phyloP scores from a whole-genome alignment of 2,888 invertebrate species.

The Nomada hirtipes region DNA sequence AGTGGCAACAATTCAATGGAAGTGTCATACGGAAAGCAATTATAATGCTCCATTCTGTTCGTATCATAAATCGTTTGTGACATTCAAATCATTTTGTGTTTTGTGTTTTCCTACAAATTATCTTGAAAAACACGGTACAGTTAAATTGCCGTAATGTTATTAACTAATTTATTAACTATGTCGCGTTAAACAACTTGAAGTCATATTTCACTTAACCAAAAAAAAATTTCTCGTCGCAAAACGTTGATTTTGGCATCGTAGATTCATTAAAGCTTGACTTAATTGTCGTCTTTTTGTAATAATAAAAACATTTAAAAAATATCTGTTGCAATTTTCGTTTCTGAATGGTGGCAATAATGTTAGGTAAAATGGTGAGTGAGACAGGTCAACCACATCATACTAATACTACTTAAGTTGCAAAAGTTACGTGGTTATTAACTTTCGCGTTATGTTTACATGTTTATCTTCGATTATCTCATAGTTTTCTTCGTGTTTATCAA shows the following conservation, averaged over 20 bases:
- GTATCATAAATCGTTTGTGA: constrained; percentile 62
- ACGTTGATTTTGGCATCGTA: neutral
- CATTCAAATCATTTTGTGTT: constrained; percentile 57
- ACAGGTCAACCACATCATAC: constrained; percentile 79
- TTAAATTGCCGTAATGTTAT: neutral
- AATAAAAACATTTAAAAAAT: constrained; percentile 34
- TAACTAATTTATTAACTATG: neutral
- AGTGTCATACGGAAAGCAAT: constrained; percentile 16
- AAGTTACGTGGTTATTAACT: constrained; percentile 53
- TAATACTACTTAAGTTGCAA: constrained; percentile 59
- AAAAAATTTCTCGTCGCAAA: constrained; percentile 30
- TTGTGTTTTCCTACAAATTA: constrained; percentile 20
- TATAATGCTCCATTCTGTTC: constrained; percentile 35
- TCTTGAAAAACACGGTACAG: neutral
- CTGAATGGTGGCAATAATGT: constrained; percentile 78
- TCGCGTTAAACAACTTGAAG: neutral
- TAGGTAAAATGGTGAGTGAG: constrained; percentile 76
- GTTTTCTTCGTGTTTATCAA: neutral
- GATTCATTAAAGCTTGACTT: constrained; percentile 2
- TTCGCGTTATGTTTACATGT: constrained; percentile 23
- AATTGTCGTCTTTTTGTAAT: constrained; percentile 21
- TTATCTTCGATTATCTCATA: neutral
- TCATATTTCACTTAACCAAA: constrained; percentile 61
- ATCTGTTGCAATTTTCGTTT: constrained; percentile 68
- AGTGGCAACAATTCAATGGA: constrained; percentile 21